Conservation (phyloP, 2,113 vertebrate genomes). For the Xyliphius kryptos region DNA sequence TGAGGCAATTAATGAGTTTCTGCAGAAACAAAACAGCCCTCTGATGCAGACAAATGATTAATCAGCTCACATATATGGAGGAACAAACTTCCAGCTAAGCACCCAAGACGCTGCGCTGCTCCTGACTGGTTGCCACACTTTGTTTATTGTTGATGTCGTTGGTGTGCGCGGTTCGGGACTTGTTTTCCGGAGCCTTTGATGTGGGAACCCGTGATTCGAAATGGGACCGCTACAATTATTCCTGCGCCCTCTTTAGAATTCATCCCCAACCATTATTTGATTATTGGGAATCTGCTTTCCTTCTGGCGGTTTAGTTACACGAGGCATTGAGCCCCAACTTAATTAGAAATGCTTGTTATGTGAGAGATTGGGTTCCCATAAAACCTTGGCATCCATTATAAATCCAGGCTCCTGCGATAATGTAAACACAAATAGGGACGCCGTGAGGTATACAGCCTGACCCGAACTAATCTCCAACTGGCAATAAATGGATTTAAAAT, state of each 20-base stretch:
- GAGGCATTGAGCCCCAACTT: constrained; percentile 28
- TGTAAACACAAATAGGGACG: constrained; percentile 52
- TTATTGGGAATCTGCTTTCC: constrained; percentile 16
- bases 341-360: constrained; percentile 33
- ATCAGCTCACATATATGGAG: not conserved
- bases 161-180: constrained; percentile 55
- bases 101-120: not conserved
- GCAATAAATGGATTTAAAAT: constrained; percentile 60
- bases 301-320: constrained; percentile 50
- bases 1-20: not conserved
- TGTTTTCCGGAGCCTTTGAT: constrained; percentile 57
- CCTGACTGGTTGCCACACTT: constrained; percentile 48
- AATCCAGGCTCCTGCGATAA: constrained; percentile 48
- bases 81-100: not conserved
- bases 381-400: not conserved
- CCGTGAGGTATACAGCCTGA: constrained; percentile 50
- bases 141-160: constrained; percentile 39
- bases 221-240: constrained; percentile 47
- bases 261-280: not conserved
- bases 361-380: not conserved
- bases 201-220: constrained; percentile 59
- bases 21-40: not conserved
- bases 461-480: constrained; percentile 57
- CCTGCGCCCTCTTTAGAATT: constrained; percentile 7
- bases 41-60: not conserved